A percentile compares a stretch with the other conserved stretches of the same genome.
Conservation (phyloP, 2,888 invertebrate species). For the Drosophila neonasuta region DNA sequence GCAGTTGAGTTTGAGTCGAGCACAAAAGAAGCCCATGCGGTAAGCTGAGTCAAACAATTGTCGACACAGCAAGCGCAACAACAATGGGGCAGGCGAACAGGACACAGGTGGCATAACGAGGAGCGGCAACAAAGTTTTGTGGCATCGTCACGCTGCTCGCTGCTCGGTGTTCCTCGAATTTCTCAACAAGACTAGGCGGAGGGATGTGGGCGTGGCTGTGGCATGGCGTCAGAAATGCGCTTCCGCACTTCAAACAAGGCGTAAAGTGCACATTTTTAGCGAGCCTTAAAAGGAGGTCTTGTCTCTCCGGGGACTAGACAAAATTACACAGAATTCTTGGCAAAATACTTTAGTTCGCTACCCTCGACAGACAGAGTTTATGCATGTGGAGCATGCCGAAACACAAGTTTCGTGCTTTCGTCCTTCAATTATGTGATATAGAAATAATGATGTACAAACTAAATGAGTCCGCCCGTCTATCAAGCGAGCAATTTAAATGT, state of each 20-base stretch:
- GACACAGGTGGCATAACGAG: not conserved
- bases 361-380: not conserved
- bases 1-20: not conserved
- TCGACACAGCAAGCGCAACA: not conserved
- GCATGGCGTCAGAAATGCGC: conserved; percentile 37
- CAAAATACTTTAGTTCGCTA: conserved; percentile 40
- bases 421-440: conserved; percentile 7
- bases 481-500: conserved; percentile 50
- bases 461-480: conserved; percentile 35
- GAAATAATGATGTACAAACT: conserved; percentile 22
- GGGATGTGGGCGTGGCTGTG: not conserved
- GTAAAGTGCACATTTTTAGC: conserved; percentile 57
- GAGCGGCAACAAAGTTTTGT: conserved; percentile 13
- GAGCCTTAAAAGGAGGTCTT: not conserved
- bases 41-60: conserved; percentile 31
- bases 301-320: conserved; percentile 6
- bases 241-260: conserved; percentile 41
- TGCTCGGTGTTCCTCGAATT: not conserved
- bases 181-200: not conserved
- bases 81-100: too few species aligned
- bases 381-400: not conserved
- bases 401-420: not conserved
- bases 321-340: conserved; percentile 45
- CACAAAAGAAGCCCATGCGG: conserved; percentile 11
- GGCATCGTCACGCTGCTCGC: conserved; percentile 12